phyloP scores from a whole-genome alignment of 2,888 invertebrate genomes.

The Conchocele bisecta region DNA sequence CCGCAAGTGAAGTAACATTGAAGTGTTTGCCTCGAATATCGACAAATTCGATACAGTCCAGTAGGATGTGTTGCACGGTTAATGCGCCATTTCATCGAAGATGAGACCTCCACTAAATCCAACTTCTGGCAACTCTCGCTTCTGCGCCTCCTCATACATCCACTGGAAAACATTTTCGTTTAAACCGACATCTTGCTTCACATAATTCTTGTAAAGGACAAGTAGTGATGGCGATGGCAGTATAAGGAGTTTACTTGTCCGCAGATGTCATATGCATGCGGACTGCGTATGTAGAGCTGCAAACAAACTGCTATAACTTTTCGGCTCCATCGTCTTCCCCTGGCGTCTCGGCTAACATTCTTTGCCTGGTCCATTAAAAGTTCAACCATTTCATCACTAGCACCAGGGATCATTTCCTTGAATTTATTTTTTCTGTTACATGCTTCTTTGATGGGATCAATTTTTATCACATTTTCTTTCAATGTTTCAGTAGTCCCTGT shows the following conservation, averaged over 20 bases:
- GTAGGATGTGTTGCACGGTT: too few species aligned
- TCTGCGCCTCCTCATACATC: slow-evolving; percentile 52
- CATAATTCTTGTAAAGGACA: slow-evolving; percentile 31
- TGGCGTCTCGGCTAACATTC: slow-evolving; percentile 19
- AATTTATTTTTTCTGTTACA: slow-evolving; percentile 9
- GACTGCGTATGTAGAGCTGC: slow-evolving; percentile 27
- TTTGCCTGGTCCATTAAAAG: slow-evolving; percentile 29
- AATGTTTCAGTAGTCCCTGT: background rate
- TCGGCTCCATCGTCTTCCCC: slow-evolving; percentile 32
- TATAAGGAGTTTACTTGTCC: slow-evolving; percentile 2
- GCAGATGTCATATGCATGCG: slow-evolving; percentile 24
- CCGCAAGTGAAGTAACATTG: too few species aligned
- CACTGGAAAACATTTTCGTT: slow-evolving; percentile 36
- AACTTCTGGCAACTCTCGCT: slow-evolving; percentile 20
- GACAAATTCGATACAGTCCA: too few species aligned
- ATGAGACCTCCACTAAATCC: slow-evolving; percentile 45
- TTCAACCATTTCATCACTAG: slow-evolving; percentile 27
- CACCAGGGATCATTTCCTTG: slow-evolving; percentile 25
- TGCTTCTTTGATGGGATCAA: background rate
- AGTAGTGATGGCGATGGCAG: slow-evolving; percentile 22
- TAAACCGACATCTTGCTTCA: slow-evolving; percentile 43
- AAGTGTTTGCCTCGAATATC: too few species aligned
- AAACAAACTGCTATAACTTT: slow-evolving; percentile 22
- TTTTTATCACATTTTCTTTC: slow-evolving; percentile 1
- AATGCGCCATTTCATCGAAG: too few species aligned